Evolutionary conservation across 2,888 invertebrate species (phyloP).

Genomic region (Epistrophe grossulariae): DNA sequence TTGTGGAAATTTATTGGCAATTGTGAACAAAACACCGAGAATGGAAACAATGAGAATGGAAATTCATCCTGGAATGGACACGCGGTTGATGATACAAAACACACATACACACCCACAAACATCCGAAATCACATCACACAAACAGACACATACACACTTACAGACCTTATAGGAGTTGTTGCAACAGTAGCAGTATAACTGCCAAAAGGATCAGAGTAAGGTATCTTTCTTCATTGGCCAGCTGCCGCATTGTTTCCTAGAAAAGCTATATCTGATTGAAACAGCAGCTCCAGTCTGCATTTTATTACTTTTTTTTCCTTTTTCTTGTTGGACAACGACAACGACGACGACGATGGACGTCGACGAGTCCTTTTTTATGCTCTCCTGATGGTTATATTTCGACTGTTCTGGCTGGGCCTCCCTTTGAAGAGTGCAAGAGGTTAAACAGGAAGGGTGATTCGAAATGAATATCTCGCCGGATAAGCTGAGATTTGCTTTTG

Average conservation of each 20-base stretch:
- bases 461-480: slow-evolving; percentile 69
- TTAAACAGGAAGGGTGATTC: slow-evolving; percentile 50
- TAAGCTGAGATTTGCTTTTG: slow-evolving; percentile 63
- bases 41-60: slow-evolving; percentile 69
- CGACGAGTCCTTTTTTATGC: slow-evolving; percentile 26
- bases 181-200: slow-evolving; percentile 29
- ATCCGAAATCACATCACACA: background rate
- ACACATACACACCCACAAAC: background rate
- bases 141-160: no score
- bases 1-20: slow-evolving; percentile 73
- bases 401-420: slow-evolving; percentile 17
- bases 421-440: slow-evolving; percentile 22
- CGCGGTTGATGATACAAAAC: slow-evolving; percentile 6
- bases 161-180: background rate
- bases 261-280: slow-evolving; percentile 60
- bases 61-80: slow-evolving; percentile 51
- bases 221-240: slow-evolving; percentile 31
- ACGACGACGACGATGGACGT: slow-evolving; percentile 13
- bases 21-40: slow-evolving; percentile 61
- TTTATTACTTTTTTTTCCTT: slow-evolving; percentile 44
- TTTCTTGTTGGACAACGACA: background rate
- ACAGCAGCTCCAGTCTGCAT: slow-evolving; percentile 54
- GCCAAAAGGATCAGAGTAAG: slow-evolving; percentile 33
- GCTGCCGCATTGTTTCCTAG: slow-evolving; percentile 45
- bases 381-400: slow-evolving; percentile 42